These are phyloP conservation scores for Drosophila fuyamai DNA, from an alignment of 1,140 invertebrate species.

Conservation along the genomic window DNA sequence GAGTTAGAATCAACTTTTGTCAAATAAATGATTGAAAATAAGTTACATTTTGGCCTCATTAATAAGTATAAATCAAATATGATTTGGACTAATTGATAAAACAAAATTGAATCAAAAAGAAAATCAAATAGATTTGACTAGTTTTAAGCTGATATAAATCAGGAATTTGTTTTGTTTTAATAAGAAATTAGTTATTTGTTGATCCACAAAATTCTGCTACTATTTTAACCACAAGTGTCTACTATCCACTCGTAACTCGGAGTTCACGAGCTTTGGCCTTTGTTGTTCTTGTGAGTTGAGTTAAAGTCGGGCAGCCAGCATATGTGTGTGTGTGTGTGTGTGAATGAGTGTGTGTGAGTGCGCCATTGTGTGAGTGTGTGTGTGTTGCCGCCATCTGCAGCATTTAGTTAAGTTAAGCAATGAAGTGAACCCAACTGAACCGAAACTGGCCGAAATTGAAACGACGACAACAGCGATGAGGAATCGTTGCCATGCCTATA, in stretches of 20 bases:
- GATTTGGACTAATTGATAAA: neutral
- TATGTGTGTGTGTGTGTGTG: conserved; percentile 14
- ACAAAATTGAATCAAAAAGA: neutral
- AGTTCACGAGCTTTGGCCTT: conserved; percentile 68
- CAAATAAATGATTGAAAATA: neutral
- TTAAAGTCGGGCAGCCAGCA: conserved; percentile 45
- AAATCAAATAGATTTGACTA: neutral
- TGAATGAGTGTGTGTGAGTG: conserved; percentile 11
- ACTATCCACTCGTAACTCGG: conserved; percentile 27
- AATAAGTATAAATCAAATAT: neutral
- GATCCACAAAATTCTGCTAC: neutral
- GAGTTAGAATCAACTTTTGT: neutral
- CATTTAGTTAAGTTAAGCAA: conserved; percentile 84
- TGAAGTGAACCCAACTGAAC: conserved; percentile 81
- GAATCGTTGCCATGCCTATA: conserved; percentile 37
- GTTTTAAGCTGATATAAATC: neutral
- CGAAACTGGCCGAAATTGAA: conserved; percentile 76
- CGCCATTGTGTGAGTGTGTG: conserved; percentile 12
- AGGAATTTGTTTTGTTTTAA: neutral
- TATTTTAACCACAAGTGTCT: neutral
- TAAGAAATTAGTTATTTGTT: too few species aligned
- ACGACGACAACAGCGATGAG: conserved; percentile 51
- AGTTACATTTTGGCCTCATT: neutral
- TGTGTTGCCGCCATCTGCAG: conserved; percentile 63
- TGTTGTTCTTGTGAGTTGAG: conserved; percentile 57